Base-by-base conservation (phyloP, 2,113 vertebrate species). In the Petroica traversi region DNA sequence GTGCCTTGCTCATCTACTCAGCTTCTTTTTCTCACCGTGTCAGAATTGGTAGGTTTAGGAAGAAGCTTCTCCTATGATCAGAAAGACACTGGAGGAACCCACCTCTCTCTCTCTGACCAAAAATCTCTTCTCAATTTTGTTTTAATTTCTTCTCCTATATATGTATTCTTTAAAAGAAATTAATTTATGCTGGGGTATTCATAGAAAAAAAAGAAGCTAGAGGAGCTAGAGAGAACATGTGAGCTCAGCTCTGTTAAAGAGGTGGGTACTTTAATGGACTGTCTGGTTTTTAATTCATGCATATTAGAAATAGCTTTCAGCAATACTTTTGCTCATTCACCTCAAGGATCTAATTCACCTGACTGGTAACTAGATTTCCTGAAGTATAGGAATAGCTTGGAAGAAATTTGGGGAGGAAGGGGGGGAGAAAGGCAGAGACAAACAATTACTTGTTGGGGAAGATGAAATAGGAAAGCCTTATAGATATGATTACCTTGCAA, bases 201-300 rank as follows among this genome's bases (percentile, higher is more conserved):
- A 12, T 19, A 59, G 26, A 8, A 64, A 74, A 43, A 79, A 61
- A 40, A 40, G 10, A 13, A 1, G 0, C 25, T 19, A 16, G 25
- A 26, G 25, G 24, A 54, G 9, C 48, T 15, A 22, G 12, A 68
- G 69, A 28, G 45, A 77, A 40, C 0, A 0, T 34, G 22, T 19
- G 15, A 63, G n/a, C 57, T 52, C 55, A 24, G 25, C 61, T 68
- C 29, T 9, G 0, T 41, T 48, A 16, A 13, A 19, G 25, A 43
- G 41, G 4, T n/a, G 26, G 5, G 23, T 20, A 51, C 59, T 26
- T 43, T 28, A 13, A 18, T 3, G 40, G 5, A 11, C 46, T 43
- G 29, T 29, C 29, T 51, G 41, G 2, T 24, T 41, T 86, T 76
- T 49, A 33, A 59, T 69, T 48, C 33, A 14, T 31, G 14, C 17